Base-by-base conservation (phyloP, 2,888 invertebrate species). In the Alitta virens region DNA sequence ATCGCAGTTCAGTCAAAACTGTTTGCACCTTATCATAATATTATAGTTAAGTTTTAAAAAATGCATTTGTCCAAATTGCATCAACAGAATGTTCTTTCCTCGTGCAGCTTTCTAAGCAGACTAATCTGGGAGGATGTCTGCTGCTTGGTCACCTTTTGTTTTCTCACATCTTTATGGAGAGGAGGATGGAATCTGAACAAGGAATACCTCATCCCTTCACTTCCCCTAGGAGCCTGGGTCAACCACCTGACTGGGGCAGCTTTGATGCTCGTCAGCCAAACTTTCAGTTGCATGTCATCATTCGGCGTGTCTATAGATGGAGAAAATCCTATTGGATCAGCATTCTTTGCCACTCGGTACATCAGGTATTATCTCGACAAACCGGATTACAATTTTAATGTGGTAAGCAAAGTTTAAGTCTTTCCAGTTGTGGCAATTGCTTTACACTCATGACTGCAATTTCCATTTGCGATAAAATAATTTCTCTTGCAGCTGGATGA, bases 151-250 rank as follows among this genome's bases (percentile, higher is more conserved):
- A 21, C 40, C 24, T 59, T 59, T 25, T 18, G 33, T 18, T 12
- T 16, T 33, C 9, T 51, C 26, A 23, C 51, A n/a, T 40, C 49
- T 14, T 16, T 59, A 51, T 59, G 59, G 59, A 33, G 59, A 12
- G 59, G 59, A 9, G 52, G 27, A 1, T 59, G 59, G 59, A 59
- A 59, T 26, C 52, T 59, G 40, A 59, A 33, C 25, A 51, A 9
- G 2, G 5, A 5, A 12, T 59, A 51, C 40, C 38, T 59, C 38
- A 18, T 59, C 5, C 51, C 59, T 7, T 14, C 33, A n/a, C 33
- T 38, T 40, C 52, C 52, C 7, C 52, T 59, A 14, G 59, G 59
- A 2, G 51, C 38, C 38, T 59, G 59, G 59, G 59, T 59, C 16
- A 59, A 59, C 52, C 59, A 50, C 21, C 24, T 18, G n/a, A 12